phyloP scores from a whole-genome alignment of 2,888 invertebrate genomes.

The Trichacis sp. region DNA sequence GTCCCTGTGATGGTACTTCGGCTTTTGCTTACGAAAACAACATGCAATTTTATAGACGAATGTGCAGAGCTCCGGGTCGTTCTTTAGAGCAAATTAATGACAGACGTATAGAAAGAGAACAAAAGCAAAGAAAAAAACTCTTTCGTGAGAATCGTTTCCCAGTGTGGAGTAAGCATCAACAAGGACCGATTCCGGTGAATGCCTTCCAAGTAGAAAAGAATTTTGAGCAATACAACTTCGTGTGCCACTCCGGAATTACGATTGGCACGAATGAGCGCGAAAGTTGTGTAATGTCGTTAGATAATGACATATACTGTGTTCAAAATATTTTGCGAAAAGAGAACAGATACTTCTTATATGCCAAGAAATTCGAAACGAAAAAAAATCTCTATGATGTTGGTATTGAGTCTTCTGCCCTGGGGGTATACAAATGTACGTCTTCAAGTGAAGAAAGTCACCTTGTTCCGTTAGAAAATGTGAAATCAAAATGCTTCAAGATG shows the following conservation, averaged over 20 bases:
- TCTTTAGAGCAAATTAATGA: slow-evolving; percentile 19
- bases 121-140: slow-evolving; percentile 6
- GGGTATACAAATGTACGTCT: background rate
- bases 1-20: slow-evolving; percentile 1
- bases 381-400: slow-evolving; percentile 3
- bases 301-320: slow-evolving; percentile 1
- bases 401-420: slow-evolving; percentile 1
- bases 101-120: background rate
- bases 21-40: slow-evolving; percentile 26
- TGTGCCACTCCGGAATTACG: background rate
- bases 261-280: background rate
- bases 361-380: background rate
- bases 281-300: slow-evolving; percentile 1
- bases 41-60: slow-evolving; percentile 20
- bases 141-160: slow-evolving; percentile 3
- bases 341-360: background rate
- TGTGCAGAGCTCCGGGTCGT: slow-evolving; percentile 14
- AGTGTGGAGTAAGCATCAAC: slow-evolving; percentile 1
- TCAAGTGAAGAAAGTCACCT: background rate
- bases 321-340: slow-evolving; percentile 9
- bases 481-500: slow-evolving; percentile 13
- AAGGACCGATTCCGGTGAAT: background rate
- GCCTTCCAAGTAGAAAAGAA: background rate
- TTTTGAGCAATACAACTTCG: background rate
- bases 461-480: background rate